These are phyloP conservation scores for Momotus momota DNA, from an alignment of 2,797 vertebrate genomes.

Conservation along the genomic window DNA sequence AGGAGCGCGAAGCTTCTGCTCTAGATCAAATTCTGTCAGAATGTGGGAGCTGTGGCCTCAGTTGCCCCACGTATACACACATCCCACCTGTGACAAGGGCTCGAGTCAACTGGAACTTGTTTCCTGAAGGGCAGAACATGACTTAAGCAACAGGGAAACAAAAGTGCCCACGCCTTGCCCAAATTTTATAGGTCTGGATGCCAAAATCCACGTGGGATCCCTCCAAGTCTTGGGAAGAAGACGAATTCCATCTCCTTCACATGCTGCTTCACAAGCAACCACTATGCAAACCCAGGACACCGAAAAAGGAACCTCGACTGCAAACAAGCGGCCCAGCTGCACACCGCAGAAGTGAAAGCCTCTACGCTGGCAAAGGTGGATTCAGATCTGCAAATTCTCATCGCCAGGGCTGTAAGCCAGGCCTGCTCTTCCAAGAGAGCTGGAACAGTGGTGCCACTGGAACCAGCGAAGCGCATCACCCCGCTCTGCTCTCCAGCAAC, in stretches of 20 bases:
- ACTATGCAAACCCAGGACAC: neutral
- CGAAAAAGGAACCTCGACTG: neutral
- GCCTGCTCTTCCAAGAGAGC: neutral
- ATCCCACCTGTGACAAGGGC: neutral
- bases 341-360: neutral
- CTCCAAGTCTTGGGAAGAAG: neutral
- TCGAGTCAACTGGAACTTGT: neutral
- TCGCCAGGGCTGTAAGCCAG: neutral
- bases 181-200: neutral
- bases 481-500: neutral
- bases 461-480: neutral
- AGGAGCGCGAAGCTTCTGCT: neutral
- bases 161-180: neutral
- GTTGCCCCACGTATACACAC: rapidly evolving
- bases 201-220: neutral
- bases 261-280: neutral
- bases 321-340: rapidly evolving
- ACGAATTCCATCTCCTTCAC: neutral
- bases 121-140: neutral
- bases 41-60: neutral
- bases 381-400: neutral
- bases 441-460: neutral
- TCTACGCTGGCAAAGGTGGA: neutral
- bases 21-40: neutral
- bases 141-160: neutral